These are phyloP conservation scores for Drosophila orosa DNA, from an alignment of 1,140 invertebrate species.

Conservation along the genomic window DNA sequence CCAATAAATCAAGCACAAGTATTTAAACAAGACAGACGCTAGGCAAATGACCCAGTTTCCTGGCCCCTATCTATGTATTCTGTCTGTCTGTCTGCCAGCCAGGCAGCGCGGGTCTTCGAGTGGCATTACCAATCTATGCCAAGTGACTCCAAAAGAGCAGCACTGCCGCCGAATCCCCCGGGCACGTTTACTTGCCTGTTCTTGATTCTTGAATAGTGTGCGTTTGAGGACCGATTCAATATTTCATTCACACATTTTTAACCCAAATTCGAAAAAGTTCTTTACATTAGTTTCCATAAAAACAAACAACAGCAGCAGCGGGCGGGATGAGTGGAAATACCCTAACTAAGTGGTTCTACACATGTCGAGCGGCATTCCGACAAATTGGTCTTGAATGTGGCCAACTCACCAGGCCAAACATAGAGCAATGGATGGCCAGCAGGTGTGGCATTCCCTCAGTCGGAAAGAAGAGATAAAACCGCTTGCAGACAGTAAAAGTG, in stretches of 20 bases:
- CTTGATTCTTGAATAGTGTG: slow-evolving; percentile 13
- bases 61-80: slow-evolving; percentile 27
- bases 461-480: slow-evolving; percentile 4
- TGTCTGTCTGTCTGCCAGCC: slow-evolving; percentile 3
- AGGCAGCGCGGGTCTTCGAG: slow-evolving; percentile 29
- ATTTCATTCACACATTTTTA: slow-evolving; percentile 72
- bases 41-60: slow-evolving; percentile 69
- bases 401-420: slow-evolving; percentile 12
- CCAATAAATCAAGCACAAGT: slow-evolving; percentile 61
- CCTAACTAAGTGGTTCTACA: slow-evolving; percentile 47
- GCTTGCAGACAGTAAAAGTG: slow-evolving; percentile 31
- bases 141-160: slow-evolving; percentile 36
- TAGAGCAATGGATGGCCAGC: slow-evolving; percentile 35
- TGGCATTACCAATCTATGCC: slow-evolving; percentile 51
- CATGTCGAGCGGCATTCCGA: slow-evolving; percentile 38
- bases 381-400: slow-evolving; percentile 59
- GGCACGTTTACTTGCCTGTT: slow-evolving; percentile 10
- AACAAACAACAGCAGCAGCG: slow-evolving; percentile 34
- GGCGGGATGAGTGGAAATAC: slow-evolving; percentile 10
- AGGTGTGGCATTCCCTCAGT: slow-evolving; percentile 37
- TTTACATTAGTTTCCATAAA: slow-evolving; percentile 51
- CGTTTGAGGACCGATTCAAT: slow-evolving; percentile 30
- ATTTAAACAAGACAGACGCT: slow-evolving; percentile 57
- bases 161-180: slow-evolving; percentile 11
- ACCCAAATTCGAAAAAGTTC: slow-evolving; percentile 69